Evolutionary conservation across 1,140 invertebrate species (phyloP), one percentile per base, ranked within the genome.

Genomic region (Tetramorium simillimum): DNA sequence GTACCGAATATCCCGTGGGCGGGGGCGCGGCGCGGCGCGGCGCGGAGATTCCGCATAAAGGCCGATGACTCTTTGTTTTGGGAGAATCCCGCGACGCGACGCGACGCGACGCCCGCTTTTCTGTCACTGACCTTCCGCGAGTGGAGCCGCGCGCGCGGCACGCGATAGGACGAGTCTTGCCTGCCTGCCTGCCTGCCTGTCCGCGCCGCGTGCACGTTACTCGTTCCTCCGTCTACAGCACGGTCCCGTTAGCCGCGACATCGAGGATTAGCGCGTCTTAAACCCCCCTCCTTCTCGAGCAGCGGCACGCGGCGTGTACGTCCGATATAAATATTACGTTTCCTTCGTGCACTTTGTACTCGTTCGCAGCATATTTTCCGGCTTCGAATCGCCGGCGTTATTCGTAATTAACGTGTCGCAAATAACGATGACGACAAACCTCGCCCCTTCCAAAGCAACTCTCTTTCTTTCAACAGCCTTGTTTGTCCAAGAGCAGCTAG

Each of bases 51-150:
- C 76, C 58, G 76, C 76, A 21, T 49, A 78, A 78, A 78, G 88
- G 82, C 67, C 82, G 87, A 89, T 89, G 88, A 89, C 87, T 89
- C 63, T 73, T 85, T 60, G 46, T 87, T 78, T 82, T 62, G 58
- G 70, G 72, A 88, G 88, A 73, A 63, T 7, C 51, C 37, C 46
- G 75, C 82, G 87, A 81, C 69, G 43, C 76, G 43, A 12, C 28
- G 70, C 76, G 78, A 14, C 78, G 69, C 56, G 75, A 69, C 80
- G 80, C 85, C 86, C 88, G 72, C 86, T 86, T 88, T 80, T 89
- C 87, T 89, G 81, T 89, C 89, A 89, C 89, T 91, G 89, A 91
- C 87, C 89, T 91, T 60, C 69, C 81, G 70, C 81, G 53, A 77
- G 75, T 63, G 18, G 84, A 86, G 21, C 51, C 84, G 63, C 63